Base-by-base conservation (phyloP, 2,888 invertebrate genomes). In the Drosophila flavopinicola region DNA sequence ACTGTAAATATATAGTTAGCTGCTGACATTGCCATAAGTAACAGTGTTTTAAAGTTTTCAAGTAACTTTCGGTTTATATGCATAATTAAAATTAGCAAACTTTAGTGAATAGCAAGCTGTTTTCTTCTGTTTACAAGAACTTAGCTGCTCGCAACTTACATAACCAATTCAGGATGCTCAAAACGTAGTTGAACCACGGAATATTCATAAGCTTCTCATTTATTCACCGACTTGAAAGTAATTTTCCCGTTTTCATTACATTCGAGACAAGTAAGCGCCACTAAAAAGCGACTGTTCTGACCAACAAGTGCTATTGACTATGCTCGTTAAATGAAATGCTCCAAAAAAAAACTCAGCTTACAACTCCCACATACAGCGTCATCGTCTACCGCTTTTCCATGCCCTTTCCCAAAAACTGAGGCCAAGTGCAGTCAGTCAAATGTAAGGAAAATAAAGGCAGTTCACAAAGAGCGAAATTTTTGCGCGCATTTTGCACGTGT, bases 401-500 rank as follows among this genome's bases (percentile, higher is more conserved):
- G 10, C 6, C 11, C 11, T 17, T 15, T 17, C 15, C 6, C 47
- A n/a, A 33, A 6, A 1, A 23, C 23, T 24, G 17, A 10, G 30
- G 38, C 13, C 27, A 48, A 56, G 30, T 63, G 74, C 70, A 68
- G 49, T 64, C 66, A 45, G 58, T 44, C 20, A 17, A 49, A 53
- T 25, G 20, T 41, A 20, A 32, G 60, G 39, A 57, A 47, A 39
- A 51, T 53, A 49, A 45, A 47, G 72, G 57, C 54, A 52, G 47
- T 30, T 35, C 27, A 11, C 35, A 29, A 33, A 20, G 35, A 52
- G 59, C 49, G 67, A 65, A 73, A 67, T 78, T 78, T 78, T 70
- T 67, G 63, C 63, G 64, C 76, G 74, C 75, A 70, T 77, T 76
- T 66, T 70, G 71, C 78, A 79, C 82, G 82, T 75, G 69, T 75